These are phyloP conservation scores for Nematolebias whitei DNA, from an alignment of 2,113 vertebrate species.

Conservation along the genomic window DNA sequence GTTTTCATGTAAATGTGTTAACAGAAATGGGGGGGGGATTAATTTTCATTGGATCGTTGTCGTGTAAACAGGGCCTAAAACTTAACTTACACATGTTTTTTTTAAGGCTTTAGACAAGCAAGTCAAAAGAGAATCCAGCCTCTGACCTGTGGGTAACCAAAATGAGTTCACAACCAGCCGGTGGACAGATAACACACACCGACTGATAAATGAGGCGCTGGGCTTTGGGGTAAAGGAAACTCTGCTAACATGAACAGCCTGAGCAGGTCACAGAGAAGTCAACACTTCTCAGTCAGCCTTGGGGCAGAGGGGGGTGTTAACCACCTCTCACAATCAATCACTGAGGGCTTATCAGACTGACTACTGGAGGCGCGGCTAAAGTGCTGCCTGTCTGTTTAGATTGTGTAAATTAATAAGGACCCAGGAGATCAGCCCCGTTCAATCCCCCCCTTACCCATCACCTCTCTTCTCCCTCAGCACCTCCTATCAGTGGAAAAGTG, in stretches of 20 bases:
- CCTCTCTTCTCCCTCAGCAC: constrained; percentile 5
- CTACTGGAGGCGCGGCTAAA: constrained; percentile 44
- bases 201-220: constrained; percentile 45
- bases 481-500: constrained; percentile 49
- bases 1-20: too few relatives aligned
- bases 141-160: constrained; percentile 59
- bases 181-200: constrained; percentile 58
- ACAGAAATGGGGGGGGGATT: too few relatives aligned
- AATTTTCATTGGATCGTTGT: too few relatives aligned
- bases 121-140: constrained; percentile 48
- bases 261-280: constrained; percentile 60
- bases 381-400: constrained; percentile 41
- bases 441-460: constrained; percentile 50
- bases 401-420: constrained; percentile 62
- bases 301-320: constrained; percentile 48
- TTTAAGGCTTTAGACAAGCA: constrained; percentile 52
- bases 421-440: constrained; percentile 35
- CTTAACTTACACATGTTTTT: too few relatives aligned
- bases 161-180: constrained; percentile 58
- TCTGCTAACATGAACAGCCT: constrained; percentile 31
- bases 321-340: constrained; percentile 47
- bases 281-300: constrained; percentile 52
- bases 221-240: constrained; percentile 37
- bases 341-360: constrained; percentile 61
- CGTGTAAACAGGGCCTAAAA: too few relatives aligned